phyloP scores from a whole-genome alignment of 2,888 invertebrate species.

The Caenorhabditis angaria region DNA sequence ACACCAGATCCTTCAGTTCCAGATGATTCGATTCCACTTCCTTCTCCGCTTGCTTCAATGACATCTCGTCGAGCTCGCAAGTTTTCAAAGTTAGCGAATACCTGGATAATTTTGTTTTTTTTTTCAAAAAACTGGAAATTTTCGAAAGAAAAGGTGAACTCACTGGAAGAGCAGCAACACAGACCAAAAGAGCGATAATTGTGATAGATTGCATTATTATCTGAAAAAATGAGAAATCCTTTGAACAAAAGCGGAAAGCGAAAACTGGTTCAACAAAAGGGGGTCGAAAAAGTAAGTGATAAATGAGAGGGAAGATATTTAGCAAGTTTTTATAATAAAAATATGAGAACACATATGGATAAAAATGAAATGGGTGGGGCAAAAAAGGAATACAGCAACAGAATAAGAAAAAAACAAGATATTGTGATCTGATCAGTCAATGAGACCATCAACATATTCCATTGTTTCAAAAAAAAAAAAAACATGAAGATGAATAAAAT shows the following conservation, averaged over 20 bases:
- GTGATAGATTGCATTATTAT: not conserved
- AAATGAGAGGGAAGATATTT: not conserved
- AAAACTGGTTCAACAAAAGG: not conserved
- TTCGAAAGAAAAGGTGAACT: not conserved
- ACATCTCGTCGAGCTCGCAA: not conserved
- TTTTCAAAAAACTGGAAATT: no score
- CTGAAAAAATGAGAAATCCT: not conserved
- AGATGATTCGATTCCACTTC: no score
- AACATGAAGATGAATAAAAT: no score
- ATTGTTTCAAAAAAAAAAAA: no score
- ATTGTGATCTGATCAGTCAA: no score
- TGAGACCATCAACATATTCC: no score
- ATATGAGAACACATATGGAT: not conserved
- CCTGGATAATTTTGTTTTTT: not conserved
- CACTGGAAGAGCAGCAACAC: not conserved
- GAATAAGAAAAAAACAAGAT: no score
- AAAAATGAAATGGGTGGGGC: no score
- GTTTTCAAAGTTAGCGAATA: not conserved
- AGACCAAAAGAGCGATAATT: not conserved
- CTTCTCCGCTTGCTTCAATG: not conserved
- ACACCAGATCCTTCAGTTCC: not conserved
- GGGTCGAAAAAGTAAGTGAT: not conserved
- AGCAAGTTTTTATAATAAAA: not conserved
- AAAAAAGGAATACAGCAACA: no score
- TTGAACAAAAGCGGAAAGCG: not conserved